phyloP scores from a whole-genome alignment of 2,888 invertebrate genomes.

The Fragum sueziense region DNA sequence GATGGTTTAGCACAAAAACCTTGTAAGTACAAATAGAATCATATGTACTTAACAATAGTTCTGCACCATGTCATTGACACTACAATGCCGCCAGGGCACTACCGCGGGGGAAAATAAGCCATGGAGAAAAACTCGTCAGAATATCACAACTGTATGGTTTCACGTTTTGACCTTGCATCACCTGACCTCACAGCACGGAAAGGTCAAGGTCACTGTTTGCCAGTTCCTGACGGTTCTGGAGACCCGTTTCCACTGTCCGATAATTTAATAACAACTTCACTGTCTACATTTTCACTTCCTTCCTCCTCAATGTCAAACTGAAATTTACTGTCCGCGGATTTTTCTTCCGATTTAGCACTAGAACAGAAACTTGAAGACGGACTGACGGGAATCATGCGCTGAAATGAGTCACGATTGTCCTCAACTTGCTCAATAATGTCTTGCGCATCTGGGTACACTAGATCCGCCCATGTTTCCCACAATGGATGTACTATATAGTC shows the following conservation, averaged over 20 bases:
- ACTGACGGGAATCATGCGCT: slow-evolving; percentile 95
- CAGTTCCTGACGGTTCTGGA: slow-evolving; percentile 13
- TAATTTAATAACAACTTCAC: slow-evolving; percentile 46
- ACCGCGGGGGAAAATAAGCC: slow-evolving; percentile 12
- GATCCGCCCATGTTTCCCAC: slow-evolving; percentile 99
- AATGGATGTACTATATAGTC: slow-evolving; percentile 99
- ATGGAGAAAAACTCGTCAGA: slow-evolving; percentile 27
- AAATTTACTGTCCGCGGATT: slow-evolving; percentile 67
- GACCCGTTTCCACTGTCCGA: slow-evolving; percentile 40
- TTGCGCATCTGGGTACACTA: slow-evolving; percentile 99
- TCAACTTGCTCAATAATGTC: slow-evolving; percentile 98
- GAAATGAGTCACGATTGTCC: slow-evolving; percentile 99
- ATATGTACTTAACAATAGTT: too few species aligned
- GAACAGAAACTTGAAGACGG: slow-evolving; percentile 84
- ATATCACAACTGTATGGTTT: slow-evolving; percentile 27
- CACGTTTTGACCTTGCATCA: not conserved
- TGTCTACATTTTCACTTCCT: slow-evolving; percentile 58
- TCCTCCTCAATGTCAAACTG: slow-evolving; percentile 75
- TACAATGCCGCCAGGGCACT: slow-evolving; percentile 12
- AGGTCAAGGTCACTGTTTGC: slow-evolving; percentile 5
- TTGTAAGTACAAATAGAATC: too few species aligned
- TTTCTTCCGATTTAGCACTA: slow-evolving; percentile 61
- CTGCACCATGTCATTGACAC: too few species aligned
- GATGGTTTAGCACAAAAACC: too few species aligned
- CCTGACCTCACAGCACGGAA: not conserved